These are phyloP conservation scores for Serilophus lunatus DNA, from an alignment of 2,113 vertebrate genomes.

Conservation along the genomic window DNA sequence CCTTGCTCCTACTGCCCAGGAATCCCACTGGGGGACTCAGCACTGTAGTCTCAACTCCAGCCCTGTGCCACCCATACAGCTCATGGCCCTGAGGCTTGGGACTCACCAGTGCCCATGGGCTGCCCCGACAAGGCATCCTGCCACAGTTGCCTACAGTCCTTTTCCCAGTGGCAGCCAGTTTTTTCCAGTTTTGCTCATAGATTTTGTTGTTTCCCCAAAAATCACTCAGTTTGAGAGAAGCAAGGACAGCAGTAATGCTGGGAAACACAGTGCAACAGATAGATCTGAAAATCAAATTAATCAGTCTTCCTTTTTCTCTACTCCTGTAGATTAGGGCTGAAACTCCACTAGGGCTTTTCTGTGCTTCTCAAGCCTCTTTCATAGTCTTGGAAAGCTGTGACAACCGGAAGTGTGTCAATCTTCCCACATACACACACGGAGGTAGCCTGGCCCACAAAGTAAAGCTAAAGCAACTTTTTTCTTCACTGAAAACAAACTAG, in stretches of 20 bases:
- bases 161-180: neutral
- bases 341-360: neutral
- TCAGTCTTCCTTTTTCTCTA: neutral
- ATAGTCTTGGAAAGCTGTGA: neutral
- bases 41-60: rapidly evolving
- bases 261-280: rapidly evolving
- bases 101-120: neutral
- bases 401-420: neutral
- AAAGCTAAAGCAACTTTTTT: neutral
- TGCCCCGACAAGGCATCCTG: neutral
- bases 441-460: neutral
- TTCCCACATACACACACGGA: neutral
- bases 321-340: neutral
- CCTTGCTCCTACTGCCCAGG: neutral
- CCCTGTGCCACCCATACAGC: neutral
- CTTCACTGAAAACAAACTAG: neutral
- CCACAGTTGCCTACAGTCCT: neutral
- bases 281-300: neutral
- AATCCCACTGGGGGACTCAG: neutral
- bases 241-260: neutral
- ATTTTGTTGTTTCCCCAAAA: neutral
- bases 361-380: neutral
- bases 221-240: neutral
- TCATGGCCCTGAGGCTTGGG: rapidly evolving
- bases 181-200: neutral